Percentiles rank a stretch among this genome's conserved stretches.
Evolutionary conservation across 2,113 vertebrate genomes (phyloP).

Genomic region (Nerophis lumbriciformis): DNA sequence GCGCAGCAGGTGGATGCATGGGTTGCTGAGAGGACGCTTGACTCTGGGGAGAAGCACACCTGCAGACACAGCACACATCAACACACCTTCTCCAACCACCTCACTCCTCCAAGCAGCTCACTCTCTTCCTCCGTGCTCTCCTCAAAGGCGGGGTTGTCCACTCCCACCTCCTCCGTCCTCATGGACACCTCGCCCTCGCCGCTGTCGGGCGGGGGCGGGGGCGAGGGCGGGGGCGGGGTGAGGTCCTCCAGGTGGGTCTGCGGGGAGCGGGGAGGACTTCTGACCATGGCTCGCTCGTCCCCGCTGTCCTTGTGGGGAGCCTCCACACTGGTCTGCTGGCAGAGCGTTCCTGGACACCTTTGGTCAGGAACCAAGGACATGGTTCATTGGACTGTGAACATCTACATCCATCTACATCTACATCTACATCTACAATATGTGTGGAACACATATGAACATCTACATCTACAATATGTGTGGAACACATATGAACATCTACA

Average conservation of each 20-base stretch:
- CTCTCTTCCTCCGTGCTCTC: constrained; percentile 83
- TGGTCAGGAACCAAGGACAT: constrained; percentile 10
- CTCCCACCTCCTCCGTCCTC: constrained; percentile 81
- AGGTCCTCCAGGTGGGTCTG: constrained; percentile 65
- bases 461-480: too few relatives aligned
- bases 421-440: too few relatives aligned
- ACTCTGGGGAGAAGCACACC: constrained; percentile 58
- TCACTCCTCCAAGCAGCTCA: constrained; percentile 63
- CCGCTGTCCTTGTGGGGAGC: constrained; percentile 69
- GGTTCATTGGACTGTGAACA: background rate
- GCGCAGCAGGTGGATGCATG: constrained; percentile 65
- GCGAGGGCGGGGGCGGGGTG: constrained; percentile 57
- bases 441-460: too few relatives aligned
- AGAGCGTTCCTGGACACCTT: constrained; percentile 89
- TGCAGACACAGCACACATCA: constrained; percentile 11
- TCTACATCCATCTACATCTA: too few relatives aligned
- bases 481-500: too few relatives aligned
- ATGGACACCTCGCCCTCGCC: constrained; percentile 60
- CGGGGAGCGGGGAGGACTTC: constrained; percentile 68
- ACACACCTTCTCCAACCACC: background rate
- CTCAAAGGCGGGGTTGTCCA: constrained; percentile 92
- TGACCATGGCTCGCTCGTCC: constrained; percentile 67
- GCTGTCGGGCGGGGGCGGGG: constrained; percentile 46
- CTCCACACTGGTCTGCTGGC: constrained; percentile 78
- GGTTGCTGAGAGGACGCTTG: constrained; percentile 69